Evolutionary conservation across 2,888 invertebrate species (phyloP).

Genomic region (Allophyes oxyacanthae): DNA sequence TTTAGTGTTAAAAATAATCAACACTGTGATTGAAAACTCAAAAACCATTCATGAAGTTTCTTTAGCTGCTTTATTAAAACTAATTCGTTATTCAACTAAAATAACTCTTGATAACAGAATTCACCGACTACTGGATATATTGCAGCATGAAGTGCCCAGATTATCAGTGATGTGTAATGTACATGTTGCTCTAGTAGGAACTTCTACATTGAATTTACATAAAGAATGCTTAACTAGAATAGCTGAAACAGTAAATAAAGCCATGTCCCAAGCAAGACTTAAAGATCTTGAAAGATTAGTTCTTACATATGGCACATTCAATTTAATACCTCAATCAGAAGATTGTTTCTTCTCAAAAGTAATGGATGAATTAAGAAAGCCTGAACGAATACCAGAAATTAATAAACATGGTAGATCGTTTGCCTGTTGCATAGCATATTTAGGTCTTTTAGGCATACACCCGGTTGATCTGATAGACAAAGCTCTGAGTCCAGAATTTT

Average conservation of each 20-base stretch:
- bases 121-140: slow-evolving; percentile 84
- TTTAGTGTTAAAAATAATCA: slow-evolving; percentile 86
- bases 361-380: slow-evolving; percentile 85
- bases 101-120: slow-evolving; percentile 81
- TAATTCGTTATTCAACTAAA: slow-evolving; percentile 89
- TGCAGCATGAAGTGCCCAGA: slow-evolving; percentile 88
- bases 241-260: slow-evolving; percentile 83
- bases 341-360: slow-evolving; percentile 76
- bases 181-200: slow-evolving; percentile 91
- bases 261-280: slow-evolving; percentile 86
- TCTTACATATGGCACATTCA: slow-evolving; percentile 90
- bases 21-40: slow-evolving; percentile 84
- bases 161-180: slow-evolving; percentile 90
- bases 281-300: slow-evolving; percentile 94
- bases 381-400: slow-evolving; percentile 88
- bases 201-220: slow-evolving; percentile 79
- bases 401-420: slow-evolving; percentile 89
- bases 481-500: slow-evolving; percentile 89
- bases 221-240: slow-evolving; percentile 78
- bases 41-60: slow-evolving; percentile 90
- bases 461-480: slow-evolving; percentile 90
- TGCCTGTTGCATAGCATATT: slow-evolving; percentile 90
- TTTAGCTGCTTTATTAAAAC: slow-evolving; percentile 91
- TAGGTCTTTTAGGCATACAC: slow-evolving; percentile 88
- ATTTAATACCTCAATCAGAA: slow-evolving; percentile 86